phyloP scores from a whole-genome alignment of 2,113 vertebrate genomes.

The Ameiurus melas region DNA sequence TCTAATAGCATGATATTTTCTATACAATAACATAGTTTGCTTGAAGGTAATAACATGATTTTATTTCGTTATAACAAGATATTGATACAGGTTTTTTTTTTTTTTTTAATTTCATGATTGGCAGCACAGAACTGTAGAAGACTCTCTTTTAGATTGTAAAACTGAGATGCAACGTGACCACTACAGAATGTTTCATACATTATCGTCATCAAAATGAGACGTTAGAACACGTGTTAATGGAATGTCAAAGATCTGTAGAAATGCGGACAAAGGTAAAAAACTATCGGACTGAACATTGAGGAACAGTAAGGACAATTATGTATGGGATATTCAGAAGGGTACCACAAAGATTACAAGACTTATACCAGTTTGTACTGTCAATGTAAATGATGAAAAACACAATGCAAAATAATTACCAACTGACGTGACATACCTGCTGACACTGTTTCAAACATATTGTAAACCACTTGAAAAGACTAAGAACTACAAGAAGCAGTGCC shows the following conservation, averaged over 20 bases:
- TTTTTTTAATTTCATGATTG: neutral
- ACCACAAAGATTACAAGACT: no score
- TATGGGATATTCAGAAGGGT: no score
- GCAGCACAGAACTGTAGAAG: neutral
- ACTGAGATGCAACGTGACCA: neutral
- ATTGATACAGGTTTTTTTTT: neutral
- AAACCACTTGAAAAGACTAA: no score
- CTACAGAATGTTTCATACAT: neutral
- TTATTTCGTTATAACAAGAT: neutral
- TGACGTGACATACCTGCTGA: no score
- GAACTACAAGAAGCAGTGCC: no score
- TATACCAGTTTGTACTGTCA: no score
- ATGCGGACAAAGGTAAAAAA: neutral
- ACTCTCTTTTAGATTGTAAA: neutral
- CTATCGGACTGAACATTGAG: neutral
- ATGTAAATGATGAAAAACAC: no score
- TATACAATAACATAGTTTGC: neutral
- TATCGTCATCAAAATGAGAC: neutral
- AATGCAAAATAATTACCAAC: no score
- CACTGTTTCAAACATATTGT: no score
- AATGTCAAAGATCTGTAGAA: neutral
- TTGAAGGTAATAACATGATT: neutral
- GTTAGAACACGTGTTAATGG: neutral
- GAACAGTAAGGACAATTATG: neutral
- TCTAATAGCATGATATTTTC: neutral